phyloP scores from a whole-genome alignment of 2,113 vertebrate genomes.

The Chloebia gouldiae region DNA sequence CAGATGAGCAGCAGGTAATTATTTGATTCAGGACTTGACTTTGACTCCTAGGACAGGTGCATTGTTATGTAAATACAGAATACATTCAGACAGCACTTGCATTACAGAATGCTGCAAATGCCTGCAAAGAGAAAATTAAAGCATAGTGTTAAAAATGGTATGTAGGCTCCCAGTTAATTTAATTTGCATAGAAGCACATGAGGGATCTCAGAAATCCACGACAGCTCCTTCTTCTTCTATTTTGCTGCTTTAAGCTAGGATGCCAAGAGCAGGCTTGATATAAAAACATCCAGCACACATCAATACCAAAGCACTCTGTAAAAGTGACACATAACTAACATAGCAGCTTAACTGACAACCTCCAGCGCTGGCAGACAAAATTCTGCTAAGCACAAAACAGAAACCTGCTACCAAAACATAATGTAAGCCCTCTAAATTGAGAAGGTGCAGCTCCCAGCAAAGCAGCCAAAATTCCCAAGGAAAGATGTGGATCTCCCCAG shows the following conservation, averaged over 20 bases:
- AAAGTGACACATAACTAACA: not conserved
- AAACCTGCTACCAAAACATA: not conserved
- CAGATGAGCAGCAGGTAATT: not conserved
- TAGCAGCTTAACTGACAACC: not conserved
- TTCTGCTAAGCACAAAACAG: not conserved
- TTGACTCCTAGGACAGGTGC: not conserved
- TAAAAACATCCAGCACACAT: not conserved
- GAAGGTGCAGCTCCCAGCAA: not conserved
- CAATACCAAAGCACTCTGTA: not conserved
- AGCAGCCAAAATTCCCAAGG: not conserved
- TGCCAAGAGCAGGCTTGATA: not conserved
- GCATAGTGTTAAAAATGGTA: not conserved
- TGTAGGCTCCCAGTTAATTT: not conserved
- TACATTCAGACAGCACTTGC: not conserved
- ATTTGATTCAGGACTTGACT: not conserved
- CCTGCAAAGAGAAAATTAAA: not conserved
- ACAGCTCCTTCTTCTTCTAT: rapidly evolving
- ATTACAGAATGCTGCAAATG: not conserved
- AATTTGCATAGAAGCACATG: not conserved
- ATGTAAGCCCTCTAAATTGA: not conserved
- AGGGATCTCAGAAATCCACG: not conserved
- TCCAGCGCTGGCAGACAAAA: not conserved
- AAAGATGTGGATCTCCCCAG: not conserved
- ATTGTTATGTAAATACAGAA: not conserved
- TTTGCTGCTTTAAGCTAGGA: not conserved